Evolutionary conservation across 2,113 vertebrate species (phyloP), one percentile per base, ranked within the genome.

Genomic region (Leptobrachium ailaonicum): DNA sequence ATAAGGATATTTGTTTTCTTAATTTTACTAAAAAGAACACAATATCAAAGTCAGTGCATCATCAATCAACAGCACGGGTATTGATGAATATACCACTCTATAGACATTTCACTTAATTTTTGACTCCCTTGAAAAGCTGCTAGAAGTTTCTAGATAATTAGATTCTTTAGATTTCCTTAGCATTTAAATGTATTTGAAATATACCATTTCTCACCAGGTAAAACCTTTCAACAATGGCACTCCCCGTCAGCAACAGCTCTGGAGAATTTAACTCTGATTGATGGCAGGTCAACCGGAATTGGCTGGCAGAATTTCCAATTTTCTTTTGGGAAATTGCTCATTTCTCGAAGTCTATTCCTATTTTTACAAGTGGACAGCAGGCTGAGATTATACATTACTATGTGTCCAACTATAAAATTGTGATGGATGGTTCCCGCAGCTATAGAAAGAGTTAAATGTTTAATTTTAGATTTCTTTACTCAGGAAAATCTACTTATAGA

Each of bases 291-390:
- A 93, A 90, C 89, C 90, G 85, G 91, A 94, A 94, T 90, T 93
- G 92, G 87, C 90, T 93, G 90, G 91, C 91, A 94, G 93, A 93
- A 93, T 92, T 93, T 94, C 91, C 93, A 94, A 93, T 94, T 93
- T 94, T 94, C 93, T 93, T 90, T 93, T 91, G 92, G 92, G 93
- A 94, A 94, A 94, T 94, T 94, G 92, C 93, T 93, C 92, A 93
- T 94, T 93, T 92, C 91, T 91, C n/a, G 83, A 89, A 92, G 90
- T 93, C 92, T 92, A 90, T 92, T 93, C 92, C 92, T 87, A 91
- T 94, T 93, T 94, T 93, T 90, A 90, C 90, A 94, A 92, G 92
- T 91, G 91, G 91, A 94, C 92, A 93, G 92, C 86, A 89, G 90
- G 86, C 90, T 89, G 85, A 92, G 92, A 93, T 93, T 93, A 93